Evolutionary conservation across 2,797 vertebrate species (phyloP).

Genomic region (Rhyacichthys aspro): DNA sequence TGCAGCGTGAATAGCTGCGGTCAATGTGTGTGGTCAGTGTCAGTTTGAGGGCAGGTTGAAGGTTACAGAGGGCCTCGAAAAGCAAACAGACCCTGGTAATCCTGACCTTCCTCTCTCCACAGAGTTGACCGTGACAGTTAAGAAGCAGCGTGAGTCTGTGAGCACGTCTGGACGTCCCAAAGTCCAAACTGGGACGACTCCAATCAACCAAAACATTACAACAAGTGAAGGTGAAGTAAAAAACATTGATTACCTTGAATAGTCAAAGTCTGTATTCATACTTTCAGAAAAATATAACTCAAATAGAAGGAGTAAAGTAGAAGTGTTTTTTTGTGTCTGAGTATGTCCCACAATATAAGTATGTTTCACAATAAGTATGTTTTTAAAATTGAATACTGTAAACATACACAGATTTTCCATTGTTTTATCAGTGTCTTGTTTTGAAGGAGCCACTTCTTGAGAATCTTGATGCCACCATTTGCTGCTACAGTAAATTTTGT

Average conservation of each 20-base stretch:
- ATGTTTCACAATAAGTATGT: no score
- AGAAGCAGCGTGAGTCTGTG: conserved; percentile 43
- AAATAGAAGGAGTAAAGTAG: no score
- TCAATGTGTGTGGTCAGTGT: conserved; percentile 49
- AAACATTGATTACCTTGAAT: background rate
- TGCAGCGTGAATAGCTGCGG: conserved; percentile 22
- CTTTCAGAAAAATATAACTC: no score
- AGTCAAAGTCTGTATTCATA: no score
- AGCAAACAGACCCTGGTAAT: conserved; percentile 66
- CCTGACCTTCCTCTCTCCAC: conserved; percentile 58
- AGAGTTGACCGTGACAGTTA: conserved; percentile 65
- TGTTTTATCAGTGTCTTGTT: no score
- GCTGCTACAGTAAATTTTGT: no score
- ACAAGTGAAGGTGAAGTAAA: conserved; percentile 1
- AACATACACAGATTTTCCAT: no score
- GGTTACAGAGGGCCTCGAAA: conserved; percentile 44
- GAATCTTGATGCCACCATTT: no score
- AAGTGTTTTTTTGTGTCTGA: no score
- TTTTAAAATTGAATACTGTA: no score
- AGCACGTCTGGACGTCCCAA: conserved; percentile 51
- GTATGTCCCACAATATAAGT: no score
- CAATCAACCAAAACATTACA: background rate
- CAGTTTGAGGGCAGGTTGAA: conserved; percentile 61
- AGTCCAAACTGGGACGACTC: conserved; percentile 5
- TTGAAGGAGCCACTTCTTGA: no score